These are phyloP conservation scores for Synanthedon myopaeformis DNA, from an alignment of 2,888 invertebrate species.

Conservation along the genomic window DNA sequence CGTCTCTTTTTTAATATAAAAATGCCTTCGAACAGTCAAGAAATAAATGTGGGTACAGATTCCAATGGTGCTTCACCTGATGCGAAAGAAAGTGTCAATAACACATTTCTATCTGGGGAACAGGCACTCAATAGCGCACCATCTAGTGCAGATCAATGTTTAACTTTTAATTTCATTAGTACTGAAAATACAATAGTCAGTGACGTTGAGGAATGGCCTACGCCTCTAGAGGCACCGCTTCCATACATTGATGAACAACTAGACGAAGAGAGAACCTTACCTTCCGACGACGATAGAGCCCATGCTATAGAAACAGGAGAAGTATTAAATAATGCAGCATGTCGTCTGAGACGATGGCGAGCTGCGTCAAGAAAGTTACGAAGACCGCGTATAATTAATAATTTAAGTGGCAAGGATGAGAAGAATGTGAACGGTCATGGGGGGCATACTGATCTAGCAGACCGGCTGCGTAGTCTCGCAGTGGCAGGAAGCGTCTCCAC, in stretches of 20 bases:
- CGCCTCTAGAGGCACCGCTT: slow-evolving; percentile 29
- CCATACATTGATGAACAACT: slow-evolving; percentile 53
- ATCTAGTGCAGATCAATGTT: slow-evolving; percentile 36
- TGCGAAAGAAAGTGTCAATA: slow-evolving; percentile 28
- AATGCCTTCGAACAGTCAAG: slow-evolving; percentile 59
- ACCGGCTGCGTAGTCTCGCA: slow-evolving; percentile 53
- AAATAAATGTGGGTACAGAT: slow-evolving; percentile 53
- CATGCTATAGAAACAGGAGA: slow-evolving; percentile 43
- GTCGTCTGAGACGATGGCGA: slow-evolving; percentile 61
- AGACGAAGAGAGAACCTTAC: slow-evolving; percentile 27
- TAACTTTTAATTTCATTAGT: slow-evolving; percentile 53
- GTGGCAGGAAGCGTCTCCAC: slow-evolving; percentile 57
- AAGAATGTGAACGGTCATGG: slow-evolving; percentile 28
- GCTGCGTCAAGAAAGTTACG: slow-evolving; percentile 64
- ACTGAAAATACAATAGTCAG: slow-evolving; percentile 23
- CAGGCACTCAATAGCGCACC: slow-evolving; percentile 16
- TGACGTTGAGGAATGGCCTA: slow-evolving; percentile 30
- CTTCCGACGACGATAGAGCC: slow-evolving; percentile 44
- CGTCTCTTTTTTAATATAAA: slow-evolving; percentile 12
- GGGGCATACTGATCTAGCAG: slow-evolving; percentile 59
- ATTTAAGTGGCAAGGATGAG: slow-evolving; percentile 42
- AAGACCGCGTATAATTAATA: slow-evolving; percentile 60
- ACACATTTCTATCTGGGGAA: neutral
- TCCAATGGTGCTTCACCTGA: slow-evolving; percentile 40
- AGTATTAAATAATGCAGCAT: slow-evolving; percentile 54